These are phyloP conservation scores for Echinarachnius parma DNA, from an alignment of 53 echinoderm and acorn worm species.

Conservation along the genomic window DNA sequence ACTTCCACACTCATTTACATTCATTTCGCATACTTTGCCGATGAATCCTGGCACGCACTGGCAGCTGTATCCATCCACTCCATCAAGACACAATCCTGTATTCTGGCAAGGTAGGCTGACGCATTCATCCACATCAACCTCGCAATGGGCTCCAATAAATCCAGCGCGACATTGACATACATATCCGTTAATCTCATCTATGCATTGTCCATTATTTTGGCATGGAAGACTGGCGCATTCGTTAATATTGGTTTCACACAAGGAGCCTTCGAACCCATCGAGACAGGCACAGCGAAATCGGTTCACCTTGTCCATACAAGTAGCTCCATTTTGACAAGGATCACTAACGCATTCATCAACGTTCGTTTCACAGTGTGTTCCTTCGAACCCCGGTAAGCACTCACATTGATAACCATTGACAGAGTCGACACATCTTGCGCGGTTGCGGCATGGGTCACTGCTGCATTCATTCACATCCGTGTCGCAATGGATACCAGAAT, in stretches of 20 bases:
- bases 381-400: conserved; percentile 58
- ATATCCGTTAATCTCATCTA: conserved; percentile 56
- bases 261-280: background rate
- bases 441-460: conserved; percentile 64
- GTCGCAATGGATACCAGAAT: conserved; percentile 66
- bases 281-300: conserved; percentile 26
- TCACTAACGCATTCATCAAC: conserved; percentile 68
- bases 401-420: conserved; percentile 47
- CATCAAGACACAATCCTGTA: conserved; percentile 9
- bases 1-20: conserved; percentile 66
- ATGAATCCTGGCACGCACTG: conserved; percentile 12
- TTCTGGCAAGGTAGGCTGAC: conserved; percentile 31
- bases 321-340: conserved; percentile 51
- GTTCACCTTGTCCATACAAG: conserved; percentile 37
- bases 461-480: conserved; percentile 70
- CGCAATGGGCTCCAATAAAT: conserved; percentile 53
- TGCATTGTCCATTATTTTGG: conserved; percentile 36
- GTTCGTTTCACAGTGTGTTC: conserved; percentile 57
- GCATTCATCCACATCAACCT: conserved; percentile 31
- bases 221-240: conserved; percentile 54
- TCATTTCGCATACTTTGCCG: conserved; percentile 49
- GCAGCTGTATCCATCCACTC: conserved; percentile 4
- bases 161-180: conserved; percentile 53
- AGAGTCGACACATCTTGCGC: conserved; percentile 55
- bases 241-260: conserved; percentile 43